Evolutionary conservation across 2,888 invertebrate species (phyloP).

Genomic region (Thelaira solivaga): DNA sequence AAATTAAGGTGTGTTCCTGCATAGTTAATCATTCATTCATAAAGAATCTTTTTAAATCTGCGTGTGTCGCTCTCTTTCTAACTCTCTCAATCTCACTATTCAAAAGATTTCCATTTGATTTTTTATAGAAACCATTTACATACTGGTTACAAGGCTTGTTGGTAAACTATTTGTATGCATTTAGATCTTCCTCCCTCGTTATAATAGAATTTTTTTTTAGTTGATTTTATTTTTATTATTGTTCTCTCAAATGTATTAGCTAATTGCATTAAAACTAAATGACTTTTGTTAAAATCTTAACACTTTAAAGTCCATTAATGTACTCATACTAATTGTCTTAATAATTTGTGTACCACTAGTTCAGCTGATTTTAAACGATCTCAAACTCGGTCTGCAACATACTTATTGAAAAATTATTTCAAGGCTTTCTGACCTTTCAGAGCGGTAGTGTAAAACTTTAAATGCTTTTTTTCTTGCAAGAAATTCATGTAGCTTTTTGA

Average conservation of each 20-base stretch:
- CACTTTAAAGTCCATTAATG: not conserved
- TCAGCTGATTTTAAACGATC: too few species aligned
- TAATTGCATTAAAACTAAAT: constrained; percentile 41
- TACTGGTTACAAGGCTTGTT: too few species aligned
- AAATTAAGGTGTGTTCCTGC: constrained; percentile 52
- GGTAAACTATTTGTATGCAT: constrained; percentile 49
- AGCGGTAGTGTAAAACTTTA: too few species aligned
- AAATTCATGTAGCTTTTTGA: too few species aligned
- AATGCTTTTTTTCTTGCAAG: too few species aligned
- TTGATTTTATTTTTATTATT: too few species aligned
- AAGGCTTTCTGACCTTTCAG: too few species aligned
- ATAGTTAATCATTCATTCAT: constrained; percentile 51
- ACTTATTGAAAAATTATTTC: too few species aligned
- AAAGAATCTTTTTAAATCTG: constrained; percentile 17
- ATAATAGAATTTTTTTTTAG: constrained; percentile 24
- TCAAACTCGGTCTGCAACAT: too few species aligned
- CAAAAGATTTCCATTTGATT: constrained; percentile 4
- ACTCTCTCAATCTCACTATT: not conserved
- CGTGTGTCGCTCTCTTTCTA: not conserved
- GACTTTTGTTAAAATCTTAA: constrained; percentile 19
- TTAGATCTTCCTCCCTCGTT: constrained; percentile 58
- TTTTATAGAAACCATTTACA: not conserved
- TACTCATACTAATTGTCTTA: too few species aligned
- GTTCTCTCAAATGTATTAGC: constrained; percentile 49
- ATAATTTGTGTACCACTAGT: too few species aligned